A percentile compares a stretch with the other conserved stretches of the same genome.
phyloP scores from a whole-genome alignment of 1,140 invertebrate species.

The Potamilus streckersoni region DNA sequence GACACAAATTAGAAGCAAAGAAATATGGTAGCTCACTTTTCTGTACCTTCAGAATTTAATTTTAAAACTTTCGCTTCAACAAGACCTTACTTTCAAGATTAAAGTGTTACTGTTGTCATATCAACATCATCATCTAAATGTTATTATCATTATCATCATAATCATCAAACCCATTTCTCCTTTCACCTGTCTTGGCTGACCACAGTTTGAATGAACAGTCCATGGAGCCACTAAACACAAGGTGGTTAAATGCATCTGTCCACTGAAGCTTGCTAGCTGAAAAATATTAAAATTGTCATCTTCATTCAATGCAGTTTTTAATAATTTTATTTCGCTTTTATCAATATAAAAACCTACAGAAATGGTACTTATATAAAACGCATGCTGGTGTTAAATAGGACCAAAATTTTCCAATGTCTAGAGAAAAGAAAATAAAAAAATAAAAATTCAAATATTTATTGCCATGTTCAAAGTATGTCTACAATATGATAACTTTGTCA shows the following conservation, averaged over 20 bases:
- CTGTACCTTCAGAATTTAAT: too few relatives aligned
- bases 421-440: too few relatives aligned
- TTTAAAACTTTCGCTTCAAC: too few relatives aligned
- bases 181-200: conserved; percentile 47
- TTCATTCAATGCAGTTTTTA: neutral
- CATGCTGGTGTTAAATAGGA: neutral
- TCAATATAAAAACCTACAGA: neutral
- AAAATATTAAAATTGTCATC: neutral
- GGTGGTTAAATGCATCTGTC: conserved; percentile 16
- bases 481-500: too few relatives aligned
- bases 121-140: too few relatives aligned
- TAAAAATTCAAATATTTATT: too few relatives aligned
- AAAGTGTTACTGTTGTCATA: too few relatives aligned
- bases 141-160: too few relatives aligned
- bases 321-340: neutral
- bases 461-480: too few relatives aligned
- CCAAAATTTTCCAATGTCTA: neutral
- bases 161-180: neutral
- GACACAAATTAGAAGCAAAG: too few relatives aligned
- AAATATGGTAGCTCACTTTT: too few relatives aligned
- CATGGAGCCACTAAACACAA: conserved; percentile 48
- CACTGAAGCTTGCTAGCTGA: conserved; percentile 10
- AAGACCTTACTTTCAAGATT: too few relatives aligned
- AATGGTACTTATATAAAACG: neutral
- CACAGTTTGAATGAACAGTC: conserved; percentile 54